Base-by-base conservation (phyloP, 1,140 invertebrate genomes). In the Drosophila pallidifrons region DNA sequence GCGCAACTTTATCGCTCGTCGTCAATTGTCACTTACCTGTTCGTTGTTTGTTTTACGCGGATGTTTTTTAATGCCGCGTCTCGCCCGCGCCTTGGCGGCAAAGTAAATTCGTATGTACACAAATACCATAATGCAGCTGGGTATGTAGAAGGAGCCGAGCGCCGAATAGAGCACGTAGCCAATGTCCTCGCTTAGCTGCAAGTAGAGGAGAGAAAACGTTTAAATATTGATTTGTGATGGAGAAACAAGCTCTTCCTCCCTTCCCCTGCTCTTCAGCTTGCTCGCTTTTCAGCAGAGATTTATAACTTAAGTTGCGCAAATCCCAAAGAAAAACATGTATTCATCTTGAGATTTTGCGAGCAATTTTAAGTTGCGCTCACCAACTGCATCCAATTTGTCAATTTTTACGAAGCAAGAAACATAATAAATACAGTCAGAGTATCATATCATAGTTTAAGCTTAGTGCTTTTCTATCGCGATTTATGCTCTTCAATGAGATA, bases 31-130 rank as follows among this genome's bases (percentile, higher is more conserved):
- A 78, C 91, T 91, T 67, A 94, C 94, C 90, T 94, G 93, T 87
- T 82, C 93, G 88, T 92, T 93, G 52, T 95, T 95, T 83, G 93
- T 94, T 79, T 94, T 94, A 79, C 95, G 93, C 43, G 95, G 96
- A 77, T 96, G 95, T 89, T 97, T 97, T 79, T 96, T 94, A 76
- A 97, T 97, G 52, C 96, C 96, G 54, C 97, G 94, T 68, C 97
- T 94, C 59, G 98, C 98, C 49, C 98, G 93, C 20, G 97, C 97
- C 92, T 99, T 97, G 41, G 98, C 98, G 13, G 98, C 99, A 93
- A 96, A 98, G 93, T 99, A 99, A 94, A 99, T 99, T 92, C 98
- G 95, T 91, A 99, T 98, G 94, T 99, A 99, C 49, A 99, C 98
- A 94, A 99, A 99, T 72, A 99, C 97, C 97, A 99, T 99, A 92